phyloP scores from a whole-genome alignment of 2,797 vertebrate genomes.

The Ctenochaetus hawaiiensis region DNA sequence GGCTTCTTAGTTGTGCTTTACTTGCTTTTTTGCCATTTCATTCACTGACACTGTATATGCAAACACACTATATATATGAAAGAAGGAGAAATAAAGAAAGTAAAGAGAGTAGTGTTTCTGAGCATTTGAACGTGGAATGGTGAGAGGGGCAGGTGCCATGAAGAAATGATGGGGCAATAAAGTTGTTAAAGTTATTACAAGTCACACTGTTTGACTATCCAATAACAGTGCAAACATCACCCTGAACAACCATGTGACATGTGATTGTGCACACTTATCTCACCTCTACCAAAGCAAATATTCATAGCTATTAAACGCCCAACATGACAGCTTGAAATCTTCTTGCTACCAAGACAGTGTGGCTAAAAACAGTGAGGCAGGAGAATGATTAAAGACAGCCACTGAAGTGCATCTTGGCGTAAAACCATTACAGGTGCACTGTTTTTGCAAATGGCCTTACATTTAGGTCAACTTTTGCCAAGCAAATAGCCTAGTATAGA shows the following conservation, averaged over 20 bases:
- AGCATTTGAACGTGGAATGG: too few species aligned
- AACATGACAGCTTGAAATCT: constrained; percentile 18
- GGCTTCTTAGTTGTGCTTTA: constrained; percentile 7
- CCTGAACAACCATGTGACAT: constrained; percentile 14
- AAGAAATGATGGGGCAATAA: neutral
- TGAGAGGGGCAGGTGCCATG: neutral
- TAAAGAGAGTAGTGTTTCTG: neutral
- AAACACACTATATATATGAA: neutral
- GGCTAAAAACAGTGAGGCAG: neutral
- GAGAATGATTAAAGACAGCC: constrained; percentile 7
- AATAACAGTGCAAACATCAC: constrained; percentile 33
- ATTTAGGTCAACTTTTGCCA: neutral
- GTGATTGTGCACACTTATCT: neutral
- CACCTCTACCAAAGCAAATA: constrained; percentile 40
- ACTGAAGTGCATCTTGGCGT: neutral
- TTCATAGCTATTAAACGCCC: constrained; percentile 35
- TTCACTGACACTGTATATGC: neutral
- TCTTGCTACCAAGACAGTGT: neutral
- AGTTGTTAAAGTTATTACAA: constrained; percentile 5
- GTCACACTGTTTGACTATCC: constrained; percentile 7
- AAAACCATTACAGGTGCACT: constrained; percentile 4
- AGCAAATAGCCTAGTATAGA: neutral
- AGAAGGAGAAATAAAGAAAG: neutral
- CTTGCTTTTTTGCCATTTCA: neutral
- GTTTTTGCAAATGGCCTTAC: neutral